Evolutionary conservation across 2,888 invertebrate genomes (phyloP).

Genomic region (Xestia ashworthii): DNA sequence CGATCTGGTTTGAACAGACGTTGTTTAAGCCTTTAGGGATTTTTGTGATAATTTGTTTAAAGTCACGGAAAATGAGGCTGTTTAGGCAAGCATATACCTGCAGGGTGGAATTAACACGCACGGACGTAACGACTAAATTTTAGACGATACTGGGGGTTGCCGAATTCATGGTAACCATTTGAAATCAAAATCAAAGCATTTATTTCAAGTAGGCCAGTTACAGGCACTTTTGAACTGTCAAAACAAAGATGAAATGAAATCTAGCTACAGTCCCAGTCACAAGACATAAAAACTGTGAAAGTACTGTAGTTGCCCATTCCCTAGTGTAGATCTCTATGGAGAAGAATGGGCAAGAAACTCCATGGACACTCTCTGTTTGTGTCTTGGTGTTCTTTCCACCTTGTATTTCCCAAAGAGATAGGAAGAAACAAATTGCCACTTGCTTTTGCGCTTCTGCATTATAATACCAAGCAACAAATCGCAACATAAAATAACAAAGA

Average conservation of each 20-base stretch:
- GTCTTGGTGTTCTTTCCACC: neutral
- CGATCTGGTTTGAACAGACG: constrained; percentile 30
- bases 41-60: constrained; percentile 5
- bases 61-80: neutral
- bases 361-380: no score
- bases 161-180: neutral
- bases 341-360: no score
- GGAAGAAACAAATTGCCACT: neutral
- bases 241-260: no score
- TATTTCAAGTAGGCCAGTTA: no score
- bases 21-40: constrained; percentile 2
- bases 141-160: neutral
- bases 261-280: no score
- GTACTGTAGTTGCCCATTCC: no score
- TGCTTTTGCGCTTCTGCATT: neutral
- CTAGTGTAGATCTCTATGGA: no score
- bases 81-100: neutral
- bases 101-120: neutral
- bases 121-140: neutral
- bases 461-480: neutral
- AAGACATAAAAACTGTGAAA: no score
- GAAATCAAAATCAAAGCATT: no score
- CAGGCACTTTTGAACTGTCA: no score
- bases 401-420: neutral
- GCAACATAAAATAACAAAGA: neutral